Evolutionary conservation across 2,113 vertebrate species (phyloP).

Genomic region (Argyrosomus japonicus): DNA sequence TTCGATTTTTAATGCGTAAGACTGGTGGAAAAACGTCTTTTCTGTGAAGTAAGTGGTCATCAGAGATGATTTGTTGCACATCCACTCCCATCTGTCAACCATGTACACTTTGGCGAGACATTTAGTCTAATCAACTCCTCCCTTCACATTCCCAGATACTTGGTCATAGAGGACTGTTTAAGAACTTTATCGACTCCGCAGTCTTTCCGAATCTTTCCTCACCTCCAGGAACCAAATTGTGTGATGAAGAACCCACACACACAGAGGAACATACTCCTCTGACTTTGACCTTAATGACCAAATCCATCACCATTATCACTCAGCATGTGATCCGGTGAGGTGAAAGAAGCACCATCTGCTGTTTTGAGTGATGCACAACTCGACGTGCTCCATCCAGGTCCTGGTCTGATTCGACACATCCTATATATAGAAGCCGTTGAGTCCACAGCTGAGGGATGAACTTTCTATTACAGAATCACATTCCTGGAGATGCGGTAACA

Average conservation of each 20-base stretch:
- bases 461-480: slow-evolving; percentile 30
- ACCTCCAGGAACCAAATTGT: background rate
- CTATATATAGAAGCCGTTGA: slow-evolving; percentile 8
- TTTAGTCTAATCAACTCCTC: slow-evolving; percentile 57
- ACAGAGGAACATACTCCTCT: background rate
- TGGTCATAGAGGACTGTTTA: slow-evolving; percentile 41
- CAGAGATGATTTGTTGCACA: slow-evolving; percentile 49
- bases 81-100: slow-evolving; percentile 31
- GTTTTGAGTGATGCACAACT: background rate
- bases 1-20: slow-evolving; percentile 28
- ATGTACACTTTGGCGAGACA: slow-evolving; percentile 43
- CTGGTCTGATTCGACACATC: slow-evolving; percentile 1
- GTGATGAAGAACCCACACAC: background rate
- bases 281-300: slow-evolving; percentile 10
- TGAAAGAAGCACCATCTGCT: background rate
- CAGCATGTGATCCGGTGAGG: background rate
- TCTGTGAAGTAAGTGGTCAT: slow-evolving; percentile 11
- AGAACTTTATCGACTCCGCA: slow-evolving; percentile 11
- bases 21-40: slow-evolving; percentile 39
- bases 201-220: slow-evolving; percentile 23
- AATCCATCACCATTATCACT: slow-evolving; percentile 34
- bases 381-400: background rate
- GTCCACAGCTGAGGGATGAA: slow-evolving; percentile 21
- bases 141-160: slow-evolving; percentile 55
- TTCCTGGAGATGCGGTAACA: slow-evolving; percentile 52